Evolutionary conservation across 2,113 vertebrate species (phyloP).

Genomic region (Leptosomus discolor): DNA sequence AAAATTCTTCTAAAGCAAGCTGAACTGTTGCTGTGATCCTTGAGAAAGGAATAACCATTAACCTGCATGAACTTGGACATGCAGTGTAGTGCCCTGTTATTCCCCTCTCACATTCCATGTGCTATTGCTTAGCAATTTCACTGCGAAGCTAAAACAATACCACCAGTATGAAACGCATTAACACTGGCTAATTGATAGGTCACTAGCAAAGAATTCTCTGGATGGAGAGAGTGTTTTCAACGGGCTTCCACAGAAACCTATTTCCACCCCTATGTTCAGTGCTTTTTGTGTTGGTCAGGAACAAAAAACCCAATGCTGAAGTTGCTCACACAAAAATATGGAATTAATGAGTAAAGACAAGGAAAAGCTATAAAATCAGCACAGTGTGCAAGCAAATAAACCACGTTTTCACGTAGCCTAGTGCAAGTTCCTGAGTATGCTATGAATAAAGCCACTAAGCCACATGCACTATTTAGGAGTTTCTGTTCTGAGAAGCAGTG

Average conservation of each 20-base stretch:
- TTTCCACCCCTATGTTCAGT: background rate
- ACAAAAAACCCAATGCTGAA: background rate
- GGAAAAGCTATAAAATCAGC: background rate
- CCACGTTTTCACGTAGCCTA: background rate
- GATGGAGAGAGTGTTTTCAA: background rate
- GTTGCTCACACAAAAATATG: background rate
- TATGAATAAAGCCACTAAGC: background rate
- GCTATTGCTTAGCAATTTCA: background rate
- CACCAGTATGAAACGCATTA: background rate
- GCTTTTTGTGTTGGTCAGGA: background rate
- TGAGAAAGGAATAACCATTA: background rate
- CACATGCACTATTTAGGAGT: background rate
- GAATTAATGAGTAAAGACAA: background rate
- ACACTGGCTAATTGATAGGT: background rate
- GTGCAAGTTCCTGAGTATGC: background rate
- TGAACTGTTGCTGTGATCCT: background rate
- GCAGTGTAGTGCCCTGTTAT: background rate
- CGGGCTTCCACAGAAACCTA: background rate
- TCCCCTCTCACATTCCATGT: background rate
- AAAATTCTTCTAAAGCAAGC: background rate
- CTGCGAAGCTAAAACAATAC: background rate
- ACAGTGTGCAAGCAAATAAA: background rate
- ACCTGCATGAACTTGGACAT: background rate
- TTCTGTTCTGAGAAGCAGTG: background rate
- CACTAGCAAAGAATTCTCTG: background rate